Percentiles rank a stretch among this genome's conserved stretches.
Conservation (phyloP, 2,797 vertebrate genomes). For the Streptopelia turtur region DNA sequence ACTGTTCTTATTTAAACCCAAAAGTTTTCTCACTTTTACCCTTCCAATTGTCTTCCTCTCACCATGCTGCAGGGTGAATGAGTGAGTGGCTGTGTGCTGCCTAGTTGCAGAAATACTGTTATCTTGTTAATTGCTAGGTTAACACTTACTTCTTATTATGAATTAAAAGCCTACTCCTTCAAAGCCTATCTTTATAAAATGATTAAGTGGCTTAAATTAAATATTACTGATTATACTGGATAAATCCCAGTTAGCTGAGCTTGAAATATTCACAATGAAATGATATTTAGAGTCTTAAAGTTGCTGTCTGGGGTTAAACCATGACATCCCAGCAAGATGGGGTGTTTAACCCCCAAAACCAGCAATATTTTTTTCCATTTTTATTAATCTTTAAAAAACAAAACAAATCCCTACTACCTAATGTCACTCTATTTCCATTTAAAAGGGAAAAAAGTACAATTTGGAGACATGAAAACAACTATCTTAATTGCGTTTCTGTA, state of each 20-base stretch:
- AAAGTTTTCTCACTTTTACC: no score
- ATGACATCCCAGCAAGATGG: no score
- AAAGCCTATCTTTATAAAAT: slow-evolving; percentile 26
- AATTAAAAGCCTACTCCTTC: slow-evolving; percentile 7
- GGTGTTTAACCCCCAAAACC: no score
- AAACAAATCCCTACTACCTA: background rate
- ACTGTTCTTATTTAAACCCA: no score
- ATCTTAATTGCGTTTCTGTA: background rate
- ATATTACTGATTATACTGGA: slow-evolving; percentile 1
- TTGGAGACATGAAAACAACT: background rate
- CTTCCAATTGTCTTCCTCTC: no score
- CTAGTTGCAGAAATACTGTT: background rate
- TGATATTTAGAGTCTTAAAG: slow-evolving; percentile 6
- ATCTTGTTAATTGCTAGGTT: slow-evolving; percentile 44
- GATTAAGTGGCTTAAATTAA: slow-evolving; percentile 53
- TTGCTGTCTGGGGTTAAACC: no score
- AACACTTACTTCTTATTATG: slow-evolving; percentile 24
- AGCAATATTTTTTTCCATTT: background rate
- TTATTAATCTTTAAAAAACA: background rate
- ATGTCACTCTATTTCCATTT: background rate
- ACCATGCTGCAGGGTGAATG: no score
- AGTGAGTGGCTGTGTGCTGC: no score
- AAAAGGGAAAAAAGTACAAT: background rate
- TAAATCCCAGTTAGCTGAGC: slow-evolving; percentile 6
- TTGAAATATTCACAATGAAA: slow-evolving; percentile 21